phyloP scores from a whole-genome alignment of 1,140 invertebrate species.

The Eumaeus atala region DNA sequence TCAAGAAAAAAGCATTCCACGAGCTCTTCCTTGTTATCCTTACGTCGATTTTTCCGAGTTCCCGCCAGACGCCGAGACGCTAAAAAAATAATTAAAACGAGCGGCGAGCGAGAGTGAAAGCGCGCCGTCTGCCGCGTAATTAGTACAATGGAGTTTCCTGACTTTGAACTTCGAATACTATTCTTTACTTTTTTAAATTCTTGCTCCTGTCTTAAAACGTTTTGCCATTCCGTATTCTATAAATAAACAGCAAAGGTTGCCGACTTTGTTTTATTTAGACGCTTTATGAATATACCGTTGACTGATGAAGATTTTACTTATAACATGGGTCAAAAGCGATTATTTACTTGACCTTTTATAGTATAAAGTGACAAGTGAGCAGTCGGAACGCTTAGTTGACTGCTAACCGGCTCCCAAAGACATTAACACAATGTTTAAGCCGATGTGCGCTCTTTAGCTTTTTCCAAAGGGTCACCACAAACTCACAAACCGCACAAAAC shows the following conservation, averaged over 20 bases:
- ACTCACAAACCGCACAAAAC: neutral
- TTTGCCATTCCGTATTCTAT: neutral
- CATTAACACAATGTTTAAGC: no score
- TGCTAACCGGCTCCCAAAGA: no score
- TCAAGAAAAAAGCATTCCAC: slow-evolving; percentile 16
- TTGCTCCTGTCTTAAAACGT: slow-evolving; percentile 34
- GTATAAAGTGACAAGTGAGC: no score
- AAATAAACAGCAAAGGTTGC: slow-evolving; percentile 4
- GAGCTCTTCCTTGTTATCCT: slow-evolving; percentile 28
- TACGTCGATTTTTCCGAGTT: slow-evolving; percentile 54
- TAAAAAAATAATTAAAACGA: slow-evolving; percentile 74
- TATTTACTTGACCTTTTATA: no score
- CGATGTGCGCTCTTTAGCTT: no score
- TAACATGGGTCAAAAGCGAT: no score
- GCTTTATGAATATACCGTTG: neutral
- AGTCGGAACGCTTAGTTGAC: no score
- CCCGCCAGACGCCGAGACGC: slow-evolving; percentile 70
- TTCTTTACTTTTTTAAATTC: slow-evolving; percentile 48
- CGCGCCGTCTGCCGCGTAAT: slow-evolving; percentile 71
- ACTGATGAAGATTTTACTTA: neutral
- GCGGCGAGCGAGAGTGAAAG: slow-evolving; percentile 63
- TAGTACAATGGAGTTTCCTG: slow-evolving; percentile 71
- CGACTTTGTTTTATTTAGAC: neutral
- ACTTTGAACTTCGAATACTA: slow-evolving; percentile 67
- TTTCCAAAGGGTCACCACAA: no score